These are phyloP conservation scores for Epinotia nisella DNA, from an alignment of 2,888 invertebrate species.

Conservation along the genomic window DNA sequence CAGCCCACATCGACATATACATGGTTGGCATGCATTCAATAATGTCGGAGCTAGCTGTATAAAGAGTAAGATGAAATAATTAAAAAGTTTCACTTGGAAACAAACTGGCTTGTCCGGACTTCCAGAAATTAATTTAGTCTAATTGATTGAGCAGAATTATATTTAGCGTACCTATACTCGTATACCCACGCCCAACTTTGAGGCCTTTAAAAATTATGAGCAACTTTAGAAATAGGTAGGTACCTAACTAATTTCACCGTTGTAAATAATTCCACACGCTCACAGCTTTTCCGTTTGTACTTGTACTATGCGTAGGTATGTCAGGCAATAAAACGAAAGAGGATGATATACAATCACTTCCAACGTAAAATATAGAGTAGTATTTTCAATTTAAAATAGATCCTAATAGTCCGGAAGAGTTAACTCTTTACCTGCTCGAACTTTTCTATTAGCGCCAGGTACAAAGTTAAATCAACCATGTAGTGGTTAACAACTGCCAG, in stretches of 20 bases:
- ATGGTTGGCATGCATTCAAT: background rate
- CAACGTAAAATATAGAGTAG: no score
- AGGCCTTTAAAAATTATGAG: background rate
- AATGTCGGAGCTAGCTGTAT: background rate
- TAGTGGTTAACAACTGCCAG: no score
- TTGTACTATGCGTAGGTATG: no score
- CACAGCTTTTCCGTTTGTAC: background rate
- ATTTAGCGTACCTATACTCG: constrained; percentile 8
- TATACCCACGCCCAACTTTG: background rate
- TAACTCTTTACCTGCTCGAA: no score
- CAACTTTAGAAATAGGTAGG: background rate
- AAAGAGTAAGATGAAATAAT: constrained; percentile 24
- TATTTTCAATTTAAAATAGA: no score
- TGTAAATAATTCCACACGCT: background rate
- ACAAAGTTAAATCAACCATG: no score
- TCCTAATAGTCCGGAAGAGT: no score
- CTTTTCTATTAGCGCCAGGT: no score
- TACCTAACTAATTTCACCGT: background rate
- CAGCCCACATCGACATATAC: background rate
- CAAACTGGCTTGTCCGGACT: constrained; percentile 27
- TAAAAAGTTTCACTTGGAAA: constrained; percentile 36
- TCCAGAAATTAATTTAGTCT: constrained; percentile 29
- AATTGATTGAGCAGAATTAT: constrained; percentile 36
- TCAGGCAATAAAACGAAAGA: no score
- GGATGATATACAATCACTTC: no score